phyloP scores from a whole-genome alignment of 2,797 vertebrate genomes.

The Sebastes trivittatus region DNA sequence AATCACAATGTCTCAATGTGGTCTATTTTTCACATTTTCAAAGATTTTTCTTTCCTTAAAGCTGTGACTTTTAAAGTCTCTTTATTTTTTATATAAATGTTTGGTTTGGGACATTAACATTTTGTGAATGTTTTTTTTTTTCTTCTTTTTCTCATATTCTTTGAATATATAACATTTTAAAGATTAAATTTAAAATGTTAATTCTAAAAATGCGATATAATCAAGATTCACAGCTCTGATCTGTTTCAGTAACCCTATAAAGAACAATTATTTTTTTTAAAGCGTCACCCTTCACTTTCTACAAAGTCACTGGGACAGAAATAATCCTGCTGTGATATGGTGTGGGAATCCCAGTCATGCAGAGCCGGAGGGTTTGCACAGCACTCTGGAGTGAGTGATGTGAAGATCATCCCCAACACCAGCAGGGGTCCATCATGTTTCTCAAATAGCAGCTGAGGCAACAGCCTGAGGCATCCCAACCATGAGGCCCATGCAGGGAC shows the following conservation, averaged over 20 bases:
- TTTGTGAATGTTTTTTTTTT: no score
- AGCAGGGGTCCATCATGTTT: constrained; percentile 61
- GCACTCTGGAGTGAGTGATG: background rate
- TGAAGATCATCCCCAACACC: constrained; percentile 17
- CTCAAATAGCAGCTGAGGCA: constrained; percentile 52
- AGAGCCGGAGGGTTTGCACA: background rate
- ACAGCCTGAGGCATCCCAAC: constrained; percentile 12
- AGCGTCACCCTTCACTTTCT: no score
- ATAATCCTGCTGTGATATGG: background rate
- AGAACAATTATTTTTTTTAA: background rate
- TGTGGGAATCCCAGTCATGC: background rate
- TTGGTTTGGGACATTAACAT: background rate
- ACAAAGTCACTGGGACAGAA: background rate
- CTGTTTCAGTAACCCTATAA: background rate
- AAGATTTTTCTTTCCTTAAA: background rate
- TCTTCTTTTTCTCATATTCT: background rate
- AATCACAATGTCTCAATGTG: background rate
- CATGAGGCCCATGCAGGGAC: constrained; percentile 1
- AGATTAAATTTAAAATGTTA: background rate
- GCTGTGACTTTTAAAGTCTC: background rate
- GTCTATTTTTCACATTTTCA: background rate
- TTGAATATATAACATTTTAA: background rate
- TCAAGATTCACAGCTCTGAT: background rate
- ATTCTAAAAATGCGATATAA: no score
- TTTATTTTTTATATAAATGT: no score